Base-by-base conservation (phyloP, 2,888 invertebrate genomes). In the Chesias legatella region DNA sequence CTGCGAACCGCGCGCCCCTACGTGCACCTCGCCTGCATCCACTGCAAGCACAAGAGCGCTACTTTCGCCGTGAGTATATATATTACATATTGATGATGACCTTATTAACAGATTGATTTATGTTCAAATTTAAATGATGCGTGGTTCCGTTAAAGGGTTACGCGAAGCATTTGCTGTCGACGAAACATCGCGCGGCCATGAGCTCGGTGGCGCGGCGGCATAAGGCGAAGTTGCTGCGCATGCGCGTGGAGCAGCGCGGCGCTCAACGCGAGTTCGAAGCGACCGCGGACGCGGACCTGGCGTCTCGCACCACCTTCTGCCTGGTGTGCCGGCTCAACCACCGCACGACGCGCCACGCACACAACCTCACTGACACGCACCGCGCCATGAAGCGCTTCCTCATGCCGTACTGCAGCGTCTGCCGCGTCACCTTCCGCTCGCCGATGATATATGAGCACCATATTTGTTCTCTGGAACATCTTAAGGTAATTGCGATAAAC, bases 371-470 rank as follows among this genome's bases (percentile, higher is more conserved):
- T 13, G 93, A 94, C 58, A 91, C 94, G 21, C 95, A 96, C 68
- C 92, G 94, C 77, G 93, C 93, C 64, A 95, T 95, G 91, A 94
- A 94, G 77, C 92, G 94, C 65, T 95, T 95, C 79, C 85, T 96
- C 48, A 92, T 94, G 90, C 95, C 95, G 1, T 93, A 91, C 75
- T 95, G 95, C 65, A 92, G 92, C 60, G 90, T 93, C 31, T 96
- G 95, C 72, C 92, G 92, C 43, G 80, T 94, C 58, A 91, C 92
- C 24, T 95, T 95, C 81, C 93, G 94, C 59, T 94, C 94, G 52
- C 94, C 95, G 7, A 95, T 95, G 94, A 89, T 94, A 8, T 95
- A 93, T 72, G 95, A 96, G 69, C 93, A 93, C 48, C 96, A 96
- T 76, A 91, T 94, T 52, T 94, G 94, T 68, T 93, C 94, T 0